phyloP scores from a whole-genome alignment of 2,113 vertebrate genomes.

The Sinocyclocheilus rhinocerous region DNA sequence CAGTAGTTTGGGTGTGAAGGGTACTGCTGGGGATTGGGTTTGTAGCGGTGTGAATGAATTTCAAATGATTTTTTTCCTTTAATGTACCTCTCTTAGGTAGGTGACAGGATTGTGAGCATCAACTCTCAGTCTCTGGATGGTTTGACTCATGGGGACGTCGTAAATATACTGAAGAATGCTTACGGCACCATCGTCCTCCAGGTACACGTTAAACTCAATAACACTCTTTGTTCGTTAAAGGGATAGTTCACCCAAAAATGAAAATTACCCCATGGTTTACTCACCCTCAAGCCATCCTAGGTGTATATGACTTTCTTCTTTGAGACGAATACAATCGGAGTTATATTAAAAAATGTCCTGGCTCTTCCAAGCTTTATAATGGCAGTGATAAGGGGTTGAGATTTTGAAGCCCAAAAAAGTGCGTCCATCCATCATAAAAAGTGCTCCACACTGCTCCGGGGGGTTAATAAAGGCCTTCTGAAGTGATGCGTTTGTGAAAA shows the following conservation, averaged over 20 bases:
- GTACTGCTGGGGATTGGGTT: conserved; percentile 24
- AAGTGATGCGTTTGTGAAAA: too few species aligned
- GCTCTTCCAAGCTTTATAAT: too few species aligned
- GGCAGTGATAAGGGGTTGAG: too few species aligned
- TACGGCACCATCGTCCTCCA: conserved; percentile 88
- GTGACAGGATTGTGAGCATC: conserved; percentile 94
- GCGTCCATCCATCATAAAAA: too few species aligned
- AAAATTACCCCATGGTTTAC: background rate
- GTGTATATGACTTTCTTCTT: background rate
- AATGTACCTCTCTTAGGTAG: conserved; percentile 78
- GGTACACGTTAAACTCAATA: conserved; percentile 71
- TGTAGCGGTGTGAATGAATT: conserved; percentile 1
- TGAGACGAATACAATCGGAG: too few species aligned
- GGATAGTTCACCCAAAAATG: background rate
- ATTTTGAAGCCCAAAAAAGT: too few species aligned
- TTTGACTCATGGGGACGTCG: conserved; percentile 87
- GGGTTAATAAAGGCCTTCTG: too few species aligned
- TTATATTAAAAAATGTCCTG: too few species aligned
- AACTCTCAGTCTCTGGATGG: conserved; percentile 87
- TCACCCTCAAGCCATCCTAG: background rate
- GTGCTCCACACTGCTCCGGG: too few species aligned
- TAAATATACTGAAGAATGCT: conserved; percentile 91
- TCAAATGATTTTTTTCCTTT: conserved; percentile 5
- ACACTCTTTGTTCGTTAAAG: background rate
- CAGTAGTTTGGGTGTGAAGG: conserved; percentile 7